Evolutionary conservation across 2,888 invertebrate species (phyloP).

Genomic region (Scaeva pyrastri): DNA sequence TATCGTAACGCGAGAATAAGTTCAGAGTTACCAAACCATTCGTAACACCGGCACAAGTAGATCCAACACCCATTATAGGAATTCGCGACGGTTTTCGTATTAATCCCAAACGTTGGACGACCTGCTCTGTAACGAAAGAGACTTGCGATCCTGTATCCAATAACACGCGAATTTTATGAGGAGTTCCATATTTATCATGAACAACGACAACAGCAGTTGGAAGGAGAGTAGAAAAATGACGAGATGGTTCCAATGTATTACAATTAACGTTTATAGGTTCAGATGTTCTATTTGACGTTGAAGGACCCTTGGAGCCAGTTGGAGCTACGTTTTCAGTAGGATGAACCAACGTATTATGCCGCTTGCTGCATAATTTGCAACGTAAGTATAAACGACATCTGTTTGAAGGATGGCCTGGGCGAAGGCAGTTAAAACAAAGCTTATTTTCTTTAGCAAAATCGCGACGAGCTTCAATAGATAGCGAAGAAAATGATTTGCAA

Average conservation of each 20-base stretch:
- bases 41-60: too few relatives aligned
- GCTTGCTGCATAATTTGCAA: background rate
- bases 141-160: too few relatives aligned
- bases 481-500: background rate
- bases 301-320: background rate
- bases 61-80: too few relatives aligned
- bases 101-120: too few relatives aligned
- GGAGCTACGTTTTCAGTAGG: conserved; percentile 16
- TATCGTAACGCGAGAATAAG: conserved; percentile 17
- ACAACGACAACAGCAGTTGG: conserved; percentile 23
- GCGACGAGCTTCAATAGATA: background rate
- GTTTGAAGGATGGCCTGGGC: conserved; percentile 15
- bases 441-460: conserved; percentile 11
- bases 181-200: conserved; percentile 25
- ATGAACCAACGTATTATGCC: conserved; percentile 35
- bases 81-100: too few relatives aligned
- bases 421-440: conserved; percentile 12
- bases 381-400: conserved; percentile 15
- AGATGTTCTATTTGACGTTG: background rate
- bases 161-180: too few relatives aligned
- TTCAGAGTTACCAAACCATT: conserved; percentile 3
- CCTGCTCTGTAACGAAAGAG: too few relatives aligned
- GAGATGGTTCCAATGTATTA: conserved; percentile 14
- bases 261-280: background rate
- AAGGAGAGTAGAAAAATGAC: background rate